Conservation (phyloP, 2,113 vertebrate species). For the Climacteris rufus region DNA sequence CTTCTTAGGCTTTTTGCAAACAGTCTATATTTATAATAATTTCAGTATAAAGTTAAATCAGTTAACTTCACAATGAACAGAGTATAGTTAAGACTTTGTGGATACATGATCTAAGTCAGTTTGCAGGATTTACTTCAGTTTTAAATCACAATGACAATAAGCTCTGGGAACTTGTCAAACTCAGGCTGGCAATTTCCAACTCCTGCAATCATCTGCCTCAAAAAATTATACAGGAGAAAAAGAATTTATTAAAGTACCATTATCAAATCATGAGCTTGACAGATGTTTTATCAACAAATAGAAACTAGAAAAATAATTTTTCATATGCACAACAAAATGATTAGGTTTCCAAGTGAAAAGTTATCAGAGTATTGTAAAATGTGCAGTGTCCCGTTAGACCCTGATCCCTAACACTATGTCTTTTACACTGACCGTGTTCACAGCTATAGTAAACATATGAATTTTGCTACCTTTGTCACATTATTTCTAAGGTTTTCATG, state of each 20-base stretch:
- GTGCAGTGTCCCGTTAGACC: not conserved
- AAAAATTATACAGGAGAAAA: not conserved
- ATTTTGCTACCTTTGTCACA: not conserved
- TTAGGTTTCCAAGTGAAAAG: not conserved
- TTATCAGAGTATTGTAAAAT: not conserved
- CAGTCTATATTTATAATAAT: not conserved
- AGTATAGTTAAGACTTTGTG: not conserved
- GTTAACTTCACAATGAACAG: not conserved
- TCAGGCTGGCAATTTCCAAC: not conserved
- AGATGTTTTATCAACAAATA: not conserved
- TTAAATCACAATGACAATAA: not conserved
- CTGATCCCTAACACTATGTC: not conserved
- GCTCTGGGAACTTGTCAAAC: not conserved
- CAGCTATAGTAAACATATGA: not conserved
- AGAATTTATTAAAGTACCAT: not conserved
- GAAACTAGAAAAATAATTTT: not conserved
- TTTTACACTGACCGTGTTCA: not conserved
- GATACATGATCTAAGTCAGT: not conserved
- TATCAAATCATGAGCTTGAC: not conserved
- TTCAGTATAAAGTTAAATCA: not conserved
- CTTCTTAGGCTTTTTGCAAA: not conserved
- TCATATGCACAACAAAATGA: not conserved
- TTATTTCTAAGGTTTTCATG: not conserved
- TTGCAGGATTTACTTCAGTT: not conserved
- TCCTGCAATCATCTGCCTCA: not conserved